These are phyloP conservation scores for Numida meleagris DNA, from an alignment of 2,113 vertebrate species.

Conservation along the genomic window DNA sequence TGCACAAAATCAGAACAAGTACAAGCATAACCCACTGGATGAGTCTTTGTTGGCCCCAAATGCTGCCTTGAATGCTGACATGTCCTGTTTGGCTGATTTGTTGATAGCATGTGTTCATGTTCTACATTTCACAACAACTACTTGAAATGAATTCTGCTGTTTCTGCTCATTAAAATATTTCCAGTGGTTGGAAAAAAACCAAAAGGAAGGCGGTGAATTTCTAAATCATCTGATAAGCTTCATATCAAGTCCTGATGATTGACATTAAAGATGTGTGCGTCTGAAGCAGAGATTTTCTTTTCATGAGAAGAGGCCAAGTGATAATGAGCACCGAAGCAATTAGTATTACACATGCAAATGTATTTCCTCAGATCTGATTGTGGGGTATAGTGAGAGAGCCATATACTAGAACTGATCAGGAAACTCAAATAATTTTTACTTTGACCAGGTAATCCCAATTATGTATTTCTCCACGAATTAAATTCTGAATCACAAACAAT, in stretches of 20 bases:
- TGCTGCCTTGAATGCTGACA: neutral
- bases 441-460: neutral
- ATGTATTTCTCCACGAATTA: neutral
- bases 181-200: neutral
- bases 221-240: neutral
- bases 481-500: neutral
- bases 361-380: neutral
- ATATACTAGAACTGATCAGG: neutral
- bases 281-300: neutral
- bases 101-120: accelerated
- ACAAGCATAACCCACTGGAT: neutral
- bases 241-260: neutral
- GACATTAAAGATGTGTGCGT: neutral
- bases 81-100: neutral
- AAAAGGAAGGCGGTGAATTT: neutral
- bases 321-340: neutral
- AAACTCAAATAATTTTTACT: neutral
- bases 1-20: neutral
- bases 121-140: neutral
- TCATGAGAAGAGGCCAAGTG: neutral
- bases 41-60: neutral
- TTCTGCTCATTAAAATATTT: neutral
- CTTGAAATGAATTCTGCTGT: neutral
- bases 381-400: neutral
- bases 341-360: neutral